Conservation (phyloP, 1,140 invertebrate species). For the Drosophila varians region DNA sequence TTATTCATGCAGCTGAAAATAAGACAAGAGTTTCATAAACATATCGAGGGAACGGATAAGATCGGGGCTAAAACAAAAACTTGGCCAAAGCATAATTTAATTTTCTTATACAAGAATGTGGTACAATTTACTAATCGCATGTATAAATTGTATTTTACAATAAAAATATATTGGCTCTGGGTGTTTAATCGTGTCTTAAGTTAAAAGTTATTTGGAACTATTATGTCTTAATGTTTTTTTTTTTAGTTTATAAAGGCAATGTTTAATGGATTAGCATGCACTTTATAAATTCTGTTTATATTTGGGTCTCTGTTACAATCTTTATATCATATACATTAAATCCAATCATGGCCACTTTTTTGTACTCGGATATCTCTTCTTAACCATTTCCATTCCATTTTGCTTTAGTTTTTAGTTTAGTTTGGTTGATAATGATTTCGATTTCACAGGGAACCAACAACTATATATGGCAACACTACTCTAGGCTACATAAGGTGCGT, state of each 20-base stretch:
- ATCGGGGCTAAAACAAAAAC: slow-evolving; percentile 8
- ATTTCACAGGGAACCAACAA: slow-evolving; percentile 9
- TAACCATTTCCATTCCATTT: background rate
- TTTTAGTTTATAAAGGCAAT: slow-evolving; percentile 6
- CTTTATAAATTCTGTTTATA: slow-evolving; percentile 10
- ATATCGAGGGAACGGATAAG: slow-evolving; percentile 45
- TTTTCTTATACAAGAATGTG: slow-evolving; percentile 11
- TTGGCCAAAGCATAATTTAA: slow-evolving; percentile 3
- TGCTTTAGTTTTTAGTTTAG: too few relatives aligned
- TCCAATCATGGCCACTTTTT: slow-evolving; percentile 7
- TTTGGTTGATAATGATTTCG: background rate
- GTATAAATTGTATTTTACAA: slow-evolving; percentile 35
- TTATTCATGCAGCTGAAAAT: slow-evolving; percentile 83
- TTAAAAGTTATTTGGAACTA: slow-evolving; percentile 44
- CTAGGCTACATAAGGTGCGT: slow-evolving; percentile 43
- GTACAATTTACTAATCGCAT: slow-evolving; percentile 21
- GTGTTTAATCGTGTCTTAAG: slow-evolving; percentile 3
- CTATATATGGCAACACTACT: slow-evolving; percentile 30
- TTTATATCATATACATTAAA: background rate
- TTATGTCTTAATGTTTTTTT: background rate
- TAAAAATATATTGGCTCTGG: slow-evolving; percentile 48
- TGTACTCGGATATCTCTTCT: slow-evolving; percentile 1
- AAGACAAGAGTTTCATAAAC: slow-evolving; percentile 65
- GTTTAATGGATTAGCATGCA: slow-evolving; percentile 15
- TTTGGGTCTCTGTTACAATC: slow-evolving; percentile 10